Evolutionary conservation across 2,888 invertebrate genomes (phyloP).

Genomic region (Macaria liturata): DNA sequence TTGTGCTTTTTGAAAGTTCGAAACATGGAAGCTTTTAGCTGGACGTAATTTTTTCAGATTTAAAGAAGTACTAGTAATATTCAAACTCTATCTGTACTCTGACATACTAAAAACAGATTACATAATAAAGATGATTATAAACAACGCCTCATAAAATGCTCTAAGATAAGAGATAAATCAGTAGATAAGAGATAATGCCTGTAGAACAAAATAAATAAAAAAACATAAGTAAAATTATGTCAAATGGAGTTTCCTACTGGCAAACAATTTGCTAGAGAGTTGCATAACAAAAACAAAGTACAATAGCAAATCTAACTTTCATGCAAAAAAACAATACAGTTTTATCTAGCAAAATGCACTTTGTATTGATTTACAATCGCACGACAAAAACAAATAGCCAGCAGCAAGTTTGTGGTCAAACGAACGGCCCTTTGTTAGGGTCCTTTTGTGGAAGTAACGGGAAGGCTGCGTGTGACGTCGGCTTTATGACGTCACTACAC

Average conservation of each 20-base stretch:
- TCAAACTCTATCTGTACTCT: too few relatives aligned
- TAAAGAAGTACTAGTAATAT: too few relatives aligned
- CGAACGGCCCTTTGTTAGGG: conserved; percentile 60
- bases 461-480: conserved; percentile 52
- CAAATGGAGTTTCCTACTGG: too few relatives aligned
- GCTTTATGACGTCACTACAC: conserved; percentile 74
- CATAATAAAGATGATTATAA: too few relatives aligned
- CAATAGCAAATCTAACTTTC: conserved; percentile 4
- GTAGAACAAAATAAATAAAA: too few relatives aligned
- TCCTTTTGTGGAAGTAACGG: conserved; percentile 70
- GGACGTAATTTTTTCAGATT: too few relatives aligned
- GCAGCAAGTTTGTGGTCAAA: conserved; percentile 74
- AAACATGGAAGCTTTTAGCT: too few relatives aligned
- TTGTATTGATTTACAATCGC: conserved; percentile 57
- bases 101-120: too few relatives aligned
- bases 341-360: conserved; percentile 29
- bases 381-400: conserved; percentile 52
- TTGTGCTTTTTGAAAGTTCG: neutral
- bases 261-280: conserved; percentile 2
- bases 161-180: too few relatives aligned
- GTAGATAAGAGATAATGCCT: too few relatives aligned
- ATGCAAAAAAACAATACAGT: conserved; percentile 2
- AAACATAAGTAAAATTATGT: too few relatives aligned
- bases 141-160: too few relatives aligned
- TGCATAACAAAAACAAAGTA: conserved; percentile 21